Conservation (phyloP, 1,140 invertebrate species). For the Aphidius gifuensis region DNA sequence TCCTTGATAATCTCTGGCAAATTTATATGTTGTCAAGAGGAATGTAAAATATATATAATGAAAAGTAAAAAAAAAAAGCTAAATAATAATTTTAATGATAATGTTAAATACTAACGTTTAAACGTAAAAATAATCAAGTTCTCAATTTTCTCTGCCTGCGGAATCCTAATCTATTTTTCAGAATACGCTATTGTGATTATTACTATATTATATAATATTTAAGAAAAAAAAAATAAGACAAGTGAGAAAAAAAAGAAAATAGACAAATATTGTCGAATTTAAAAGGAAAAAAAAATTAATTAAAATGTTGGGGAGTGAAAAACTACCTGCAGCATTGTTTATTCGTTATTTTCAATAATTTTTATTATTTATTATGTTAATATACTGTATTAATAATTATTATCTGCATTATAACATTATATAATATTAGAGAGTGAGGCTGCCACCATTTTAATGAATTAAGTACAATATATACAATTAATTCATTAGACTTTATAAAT, state of each 20-base stretch:
- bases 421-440: conserved; percentile 38
- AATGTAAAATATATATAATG: background rate
- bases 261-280: conserved; percentile 34
- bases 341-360: conserved; percentile 22
- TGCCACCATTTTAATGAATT: conserved; percentile 39
- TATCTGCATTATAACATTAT: conserved; percentile 38
- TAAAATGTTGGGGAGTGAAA: background rate
- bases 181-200: conserved; percentile 57
- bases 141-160: conserved; percentile 47
- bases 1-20: background rate
- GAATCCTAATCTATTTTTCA: conserved; percentile 56
- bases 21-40: background rate
- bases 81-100: conserved; percentile 8
- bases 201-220: conserved; percentile 51
- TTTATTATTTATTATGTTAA: conserved; percentile 30
- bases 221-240: conserved; percentile 35
- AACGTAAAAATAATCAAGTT: conserved; percentile 13
- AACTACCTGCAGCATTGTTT: conserved; percentile 25
- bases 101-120: background rate
- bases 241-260: conserved; percentile 30
- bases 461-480: conserved; percentile 39
- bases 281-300: background rate
- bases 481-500: conserved; percentile 52
- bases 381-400: conserved; percentile 30
- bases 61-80: conserved; percentile 14